Base-by-base conservation (phyloP, 2,113 vertebrate species). In the Myotis yumanensis region DNA sequence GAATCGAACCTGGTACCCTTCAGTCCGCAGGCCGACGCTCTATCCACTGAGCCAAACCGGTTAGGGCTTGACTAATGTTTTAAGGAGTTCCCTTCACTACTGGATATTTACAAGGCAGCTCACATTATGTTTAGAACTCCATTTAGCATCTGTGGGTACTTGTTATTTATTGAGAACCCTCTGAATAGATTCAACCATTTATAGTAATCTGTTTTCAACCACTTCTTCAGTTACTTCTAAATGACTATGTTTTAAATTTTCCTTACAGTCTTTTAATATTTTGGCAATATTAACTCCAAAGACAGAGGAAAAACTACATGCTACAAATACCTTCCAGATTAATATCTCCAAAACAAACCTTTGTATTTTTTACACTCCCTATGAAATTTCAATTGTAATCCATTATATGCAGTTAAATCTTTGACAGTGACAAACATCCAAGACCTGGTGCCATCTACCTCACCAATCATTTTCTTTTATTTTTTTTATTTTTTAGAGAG, bases 231-330 rank as follows among this genome's bases (percentile, higher is more conserved):
- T 64, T 94, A 72, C 79, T 80, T 93, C 28, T 64, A 94, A 93
- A 82, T 82, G 54, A 73, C 35, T 25, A 11, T 84, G 23, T 62
- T 93, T 94, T 85, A 81, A 48, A 9, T 85, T 88, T 48, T 37
- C 8, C 35, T 23, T 43, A 14, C 25, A 72, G 11, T 40, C 35
- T 72, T 92, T 69, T 87, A 62, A 68, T 57, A 87, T 8, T 87
- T 96, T 95, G 30, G 51, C 40, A 96, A 81, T 82, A 64, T 94
- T 94, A 28, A 72, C 40, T 91, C n/a, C 22, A 66, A 90, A 95
- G 22, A 17, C 40, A 54, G 66, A 66, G 32, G 68, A 94, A 81
- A 92, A 62, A 89, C 71, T 54, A 11, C 43, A 88, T 30, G 20
- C 2, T 66, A 62, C 14, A 86, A 77, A 64, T 79, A n/a, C 35